Conservation (phyloP, 2,888 invertebrate genomes). For the Lycophotia porphyrea region DNA sequence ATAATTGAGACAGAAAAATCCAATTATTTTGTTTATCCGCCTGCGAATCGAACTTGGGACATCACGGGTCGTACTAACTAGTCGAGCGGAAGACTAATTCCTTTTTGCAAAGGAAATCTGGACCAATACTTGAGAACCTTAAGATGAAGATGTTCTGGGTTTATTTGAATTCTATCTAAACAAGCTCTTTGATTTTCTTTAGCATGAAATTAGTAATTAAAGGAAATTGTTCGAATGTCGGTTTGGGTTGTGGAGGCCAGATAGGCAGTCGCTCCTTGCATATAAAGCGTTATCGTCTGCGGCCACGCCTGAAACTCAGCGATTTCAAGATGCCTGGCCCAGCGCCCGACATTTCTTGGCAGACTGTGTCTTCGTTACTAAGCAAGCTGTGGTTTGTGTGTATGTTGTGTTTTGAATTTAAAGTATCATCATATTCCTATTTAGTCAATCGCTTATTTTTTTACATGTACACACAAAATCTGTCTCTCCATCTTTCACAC, state of each 20-base stretch:
- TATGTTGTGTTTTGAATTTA: constrained; percentile 29
- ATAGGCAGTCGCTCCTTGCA: neutral
- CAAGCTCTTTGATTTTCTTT: neutral
- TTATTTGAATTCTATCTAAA: neutral
- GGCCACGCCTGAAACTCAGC: constrained; percentile 33
- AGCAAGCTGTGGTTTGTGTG: constrained; percentile 1
- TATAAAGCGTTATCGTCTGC: constrained; percentile 33
- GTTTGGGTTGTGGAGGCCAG: neutral
- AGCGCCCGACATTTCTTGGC: constrained; percentile 65
- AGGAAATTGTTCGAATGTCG: neutral
- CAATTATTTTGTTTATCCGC: constrained; percentile 57
- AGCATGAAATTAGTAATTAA: neutral
- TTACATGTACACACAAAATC: no score
- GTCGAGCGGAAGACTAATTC: constrained; percentile 26
- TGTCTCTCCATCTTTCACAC: no score
- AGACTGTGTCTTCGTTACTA: constrained; percentile 36
- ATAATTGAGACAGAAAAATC: constrained; percentile 59
- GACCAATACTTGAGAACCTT: neutral
- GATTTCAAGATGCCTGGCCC: constrained; percentile 53
- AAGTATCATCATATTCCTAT: no score
- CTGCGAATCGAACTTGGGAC: constrained; percentile 36
- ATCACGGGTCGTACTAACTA: neutral
- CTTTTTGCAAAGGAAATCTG: constrained; percentile 18
- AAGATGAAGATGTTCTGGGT: neutral
- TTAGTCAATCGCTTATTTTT: no score